Conservation (phyloP, 1,140 invertebrate species). For the Eriocheir sinensis region DNA sequence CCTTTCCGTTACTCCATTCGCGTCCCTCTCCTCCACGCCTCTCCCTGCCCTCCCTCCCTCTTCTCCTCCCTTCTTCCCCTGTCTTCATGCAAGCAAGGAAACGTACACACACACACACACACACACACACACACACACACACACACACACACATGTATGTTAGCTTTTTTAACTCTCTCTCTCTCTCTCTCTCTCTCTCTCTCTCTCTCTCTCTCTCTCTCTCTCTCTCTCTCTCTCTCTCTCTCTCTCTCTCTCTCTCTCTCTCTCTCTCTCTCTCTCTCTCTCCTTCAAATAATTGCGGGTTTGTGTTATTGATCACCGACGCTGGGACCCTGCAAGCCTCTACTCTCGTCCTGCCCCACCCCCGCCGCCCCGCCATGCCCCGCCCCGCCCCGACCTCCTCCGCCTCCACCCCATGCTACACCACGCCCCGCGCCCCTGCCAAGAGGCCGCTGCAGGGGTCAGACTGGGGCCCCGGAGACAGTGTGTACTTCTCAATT, state of each 20-base stretch:
- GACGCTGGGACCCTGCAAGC: neutral
- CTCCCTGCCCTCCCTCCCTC: neutral
- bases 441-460: neutral
- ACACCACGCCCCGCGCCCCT: neutral
- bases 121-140: neutral
- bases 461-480: neutral
- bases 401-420: neutral
- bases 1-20: neutral
- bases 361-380: neutral
- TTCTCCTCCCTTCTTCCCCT: neutral
- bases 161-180: neutral
- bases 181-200: constrained; percentile 27
- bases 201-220: constrained; percentile 20
- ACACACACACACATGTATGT: neutral
- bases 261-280: constrained; percentile 22
- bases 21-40: no score
- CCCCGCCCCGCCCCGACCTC: neutral
- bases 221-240: neutral
- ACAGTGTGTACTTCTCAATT: neutral
- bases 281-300: constrained; percentile 24
- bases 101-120: neutral
- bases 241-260: neutral
- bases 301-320: constrained; percentile 24
- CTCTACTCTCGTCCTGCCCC: neutral
- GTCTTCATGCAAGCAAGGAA: neutral